Evolutionary conservation across 2,888 invertebrate species (phyloP).

Genomic region (Synanthedon tipuliformis): DNA sequence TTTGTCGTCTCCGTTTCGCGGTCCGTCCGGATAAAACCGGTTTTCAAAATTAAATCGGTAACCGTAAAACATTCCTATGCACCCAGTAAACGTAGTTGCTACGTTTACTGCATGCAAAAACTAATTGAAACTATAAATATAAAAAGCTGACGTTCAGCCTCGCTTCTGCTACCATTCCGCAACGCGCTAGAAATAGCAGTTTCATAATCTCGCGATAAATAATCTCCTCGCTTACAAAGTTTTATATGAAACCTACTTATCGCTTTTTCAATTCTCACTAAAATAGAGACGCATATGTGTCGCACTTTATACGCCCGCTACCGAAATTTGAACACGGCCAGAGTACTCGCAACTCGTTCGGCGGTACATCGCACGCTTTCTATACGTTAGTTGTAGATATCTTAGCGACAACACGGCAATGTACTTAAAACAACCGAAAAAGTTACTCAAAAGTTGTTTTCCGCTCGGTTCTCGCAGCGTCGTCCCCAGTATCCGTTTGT

Average conservation of each 20-base stretch:
- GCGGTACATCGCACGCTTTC: background rate
- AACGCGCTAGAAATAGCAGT: background rate
- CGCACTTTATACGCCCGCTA: background rate
- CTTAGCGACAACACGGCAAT: conserved; percentile 32
- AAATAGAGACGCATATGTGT: background rate
- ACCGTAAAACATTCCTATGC: background rate
- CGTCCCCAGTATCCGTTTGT: conserved; percentile 21
- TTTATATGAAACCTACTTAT: background rate
- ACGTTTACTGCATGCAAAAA: conserved; percentile 41
- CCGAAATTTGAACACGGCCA: background rate
- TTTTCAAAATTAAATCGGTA: too few species aligned
- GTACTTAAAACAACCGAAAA: conserved; percentile 44
- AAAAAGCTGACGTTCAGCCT: conserved; percentile 36
- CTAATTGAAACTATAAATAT: conserved; percentile 67
- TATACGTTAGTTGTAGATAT: conserved; percentile 9
- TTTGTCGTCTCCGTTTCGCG: conserved; percentile 8
- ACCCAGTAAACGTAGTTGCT: conserved; percentile 11
- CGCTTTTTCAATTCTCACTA: background rate
- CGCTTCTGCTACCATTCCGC: conserved; percentile 28
- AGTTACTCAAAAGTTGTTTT: conserved; percentile 33
- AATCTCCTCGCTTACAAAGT: background rate
- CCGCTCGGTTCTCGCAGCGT: conserved; percentile 24
- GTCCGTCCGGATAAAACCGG: background rate
- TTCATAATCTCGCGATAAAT: background rate
- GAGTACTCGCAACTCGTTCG: background rate